Evolutionary conservation across 2,888 invertebrate genomes (phyloP).

Genomic region (Branchipolynoe longqiensis): DNA sequence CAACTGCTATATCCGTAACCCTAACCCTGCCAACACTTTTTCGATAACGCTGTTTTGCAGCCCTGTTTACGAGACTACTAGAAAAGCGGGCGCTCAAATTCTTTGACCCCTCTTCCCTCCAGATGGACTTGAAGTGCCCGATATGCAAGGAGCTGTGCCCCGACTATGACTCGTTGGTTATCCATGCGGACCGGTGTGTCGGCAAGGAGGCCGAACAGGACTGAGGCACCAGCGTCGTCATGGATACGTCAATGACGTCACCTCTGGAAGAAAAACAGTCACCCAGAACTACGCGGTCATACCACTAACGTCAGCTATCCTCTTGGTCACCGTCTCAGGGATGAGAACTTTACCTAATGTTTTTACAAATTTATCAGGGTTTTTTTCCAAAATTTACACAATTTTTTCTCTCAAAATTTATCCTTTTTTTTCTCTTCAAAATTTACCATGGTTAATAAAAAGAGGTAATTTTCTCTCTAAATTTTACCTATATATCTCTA

Average conservation of each 20-base stretch:
- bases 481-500: too few species aligned
- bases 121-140: constrained; percentile 72
- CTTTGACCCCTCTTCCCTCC: too few species aligned
- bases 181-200: constrained; percentile 75
- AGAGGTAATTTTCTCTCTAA: too few species aligned
- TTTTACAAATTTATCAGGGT: neutral
- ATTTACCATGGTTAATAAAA: too few species aligned
- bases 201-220: constrained; percentile 65
- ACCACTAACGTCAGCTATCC: neutral
- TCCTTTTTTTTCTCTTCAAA: too few species aligned
- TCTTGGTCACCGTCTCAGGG: neutral
- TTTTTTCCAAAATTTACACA: neutral
- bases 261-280: constrained; percentile 84
- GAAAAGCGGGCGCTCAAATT: too few species aligned
- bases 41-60: too few species aligned
- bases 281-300: neutral
- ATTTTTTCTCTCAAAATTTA: too few species aligned
- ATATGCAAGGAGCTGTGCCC: constrained; percentile 72
- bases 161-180: constrained; percentile 74
- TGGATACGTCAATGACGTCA: constrained; percentile 91
- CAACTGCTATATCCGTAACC: too few species aligned
- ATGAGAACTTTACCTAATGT: neutral
- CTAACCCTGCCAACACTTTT: too few species aligned
- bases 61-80: too few species aligned
- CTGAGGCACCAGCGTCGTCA: too few species aligned